A percentile compares a stretch with the other conserved stretches of the same genome.
Conservation (phyloP, 2,113 vertebrate species). For the Sinocyclocheilus rhinocerous region DNA sequence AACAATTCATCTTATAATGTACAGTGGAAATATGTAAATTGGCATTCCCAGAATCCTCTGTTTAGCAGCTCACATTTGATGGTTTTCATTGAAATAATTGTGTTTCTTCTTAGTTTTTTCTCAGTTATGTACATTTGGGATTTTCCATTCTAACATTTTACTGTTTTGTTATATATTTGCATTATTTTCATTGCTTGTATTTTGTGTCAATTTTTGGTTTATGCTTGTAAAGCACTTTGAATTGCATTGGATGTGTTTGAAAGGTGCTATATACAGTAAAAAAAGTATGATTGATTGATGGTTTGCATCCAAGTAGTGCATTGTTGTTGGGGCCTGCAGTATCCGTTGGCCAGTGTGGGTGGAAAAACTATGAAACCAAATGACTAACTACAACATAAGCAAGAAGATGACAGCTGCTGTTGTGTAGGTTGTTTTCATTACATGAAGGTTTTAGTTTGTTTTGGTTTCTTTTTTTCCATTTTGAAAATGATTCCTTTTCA, state of each 20-base stretch:
- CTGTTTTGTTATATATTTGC: not conserved
- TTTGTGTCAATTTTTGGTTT: not conserved
- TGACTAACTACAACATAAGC: not conserved
- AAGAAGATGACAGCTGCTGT: not conserved
- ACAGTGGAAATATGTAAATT: not conserved
- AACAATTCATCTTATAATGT: not conserved
- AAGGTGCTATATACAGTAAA: no score
- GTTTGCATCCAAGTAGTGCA: not conserved
- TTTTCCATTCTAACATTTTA: not conserved
- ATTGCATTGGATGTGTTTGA: no score
- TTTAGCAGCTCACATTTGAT: not conserved
- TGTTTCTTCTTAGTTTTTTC: no score
- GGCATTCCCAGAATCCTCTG: not conserved
- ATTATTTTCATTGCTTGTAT: not conserved
- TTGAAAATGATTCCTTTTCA: not conserved
- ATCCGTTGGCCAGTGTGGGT: not conserved
- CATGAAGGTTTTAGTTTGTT: not conserved
- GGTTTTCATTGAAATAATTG: no score
- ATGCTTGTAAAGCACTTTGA: not conserved
- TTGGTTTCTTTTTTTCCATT: not conserved
- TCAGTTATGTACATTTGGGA: no score
- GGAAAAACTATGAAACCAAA: not conserved
- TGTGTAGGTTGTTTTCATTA: not conserved
- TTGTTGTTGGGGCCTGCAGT: not conserved
- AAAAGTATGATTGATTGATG: not conserved